Evolutionary conservation across 2,888 invertebrate species (phyloP).

Genomic region (Congeria kusceri): DNA sequence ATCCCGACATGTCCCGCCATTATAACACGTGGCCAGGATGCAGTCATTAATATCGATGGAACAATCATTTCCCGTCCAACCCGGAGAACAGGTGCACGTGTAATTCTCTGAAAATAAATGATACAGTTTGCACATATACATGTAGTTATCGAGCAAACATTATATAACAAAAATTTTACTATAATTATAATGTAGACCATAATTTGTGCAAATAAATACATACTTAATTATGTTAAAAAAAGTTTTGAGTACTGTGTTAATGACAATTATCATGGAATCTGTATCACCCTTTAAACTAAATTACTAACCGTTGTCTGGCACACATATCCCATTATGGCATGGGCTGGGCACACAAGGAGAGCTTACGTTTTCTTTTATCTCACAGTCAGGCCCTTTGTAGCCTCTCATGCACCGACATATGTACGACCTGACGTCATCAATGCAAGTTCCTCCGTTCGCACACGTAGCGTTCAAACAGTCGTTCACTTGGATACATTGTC

Average conservation of each 20-base stretch:
- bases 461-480: slow-evolving; percentile 63
- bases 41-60: slow-evolving; percentile 67
- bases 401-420: slow-evolving; percentile 63
- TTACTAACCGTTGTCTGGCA: slow-evolving; percentile 31
- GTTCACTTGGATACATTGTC: slow-evolving; percentile 58
- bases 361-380: slow-evolving; percentile 36
- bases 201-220: too few relatives aligned
- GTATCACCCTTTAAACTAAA: too few relatives aligned
- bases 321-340: slow-evolving; percentile 63
- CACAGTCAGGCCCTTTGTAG: slow-evolving; percentile 66
- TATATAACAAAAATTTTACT: too few relatives aligned
- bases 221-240: too few relatives aligned
- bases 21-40: slow-evolving; percentile 48
- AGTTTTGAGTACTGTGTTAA: too few relatives aligned
- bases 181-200: too few relatives aligned
- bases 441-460: slow-evolving; percentile 62
- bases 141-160: too few relatives aligned
- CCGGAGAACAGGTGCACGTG: slow-evolving; percentile 62
- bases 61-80: slow-evolving; percentile 69
- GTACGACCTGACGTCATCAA: slow-evolving; percentile 64
- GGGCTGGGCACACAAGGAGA: slow-evolving; percentile 57
- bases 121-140: too few relatives aligned
- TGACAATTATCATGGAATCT: too few relatives aligned
- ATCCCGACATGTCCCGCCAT: slow-evolving; percentile 67
- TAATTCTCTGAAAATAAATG: neutral